Evolutionary conservation across 2,888 invertebrate species (phyloP).

Genomic region (Phaedon cochleariae): DNA sequence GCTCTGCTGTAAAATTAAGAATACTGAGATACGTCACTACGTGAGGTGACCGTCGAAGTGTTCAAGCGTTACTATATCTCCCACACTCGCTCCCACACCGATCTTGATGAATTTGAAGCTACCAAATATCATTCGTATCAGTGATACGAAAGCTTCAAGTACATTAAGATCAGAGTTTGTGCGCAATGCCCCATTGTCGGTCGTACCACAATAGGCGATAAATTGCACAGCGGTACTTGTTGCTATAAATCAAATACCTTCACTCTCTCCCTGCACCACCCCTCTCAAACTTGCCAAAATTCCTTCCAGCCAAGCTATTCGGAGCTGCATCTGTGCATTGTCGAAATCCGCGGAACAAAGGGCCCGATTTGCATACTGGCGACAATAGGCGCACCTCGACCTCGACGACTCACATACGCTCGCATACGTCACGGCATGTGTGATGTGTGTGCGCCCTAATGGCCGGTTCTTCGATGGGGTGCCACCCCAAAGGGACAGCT

Average conservation of each 20-base stretch:
- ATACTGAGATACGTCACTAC: too few relatives aligned
- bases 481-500: slow-evolving; percentile 55
- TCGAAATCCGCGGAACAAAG: neutral
- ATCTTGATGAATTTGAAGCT: too few relatives aligned
- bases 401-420: slow-evolving; percentile 55
- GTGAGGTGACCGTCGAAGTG: too few relatives aligned
- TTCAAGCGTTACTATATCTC: too few relatives aligned
- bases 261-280: neutral
- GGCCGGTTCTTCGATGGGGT: slow-evolving; percentile 51
- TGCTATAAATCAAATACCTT: slow-evolving; percentile 12
- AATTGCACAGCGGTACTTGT: neutral
- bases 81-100: too few relatives aligned
- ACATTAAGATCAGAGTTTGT: too few relatives aligned
- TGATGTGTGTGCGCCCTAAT: slow-evolving; percentile 39
- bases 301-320: too few relatives aligned
- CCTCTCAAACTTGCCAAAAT: neutral
- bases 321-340: neutral
- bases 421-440: slow-evolving; percentile 57
- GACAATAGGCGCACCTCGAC: slow-evolving; percentile 44
- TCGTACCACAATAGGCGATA: slow-evolving; percentile 11
- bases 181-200: too few relatives aligned
- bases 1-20: too few relatives aligned
- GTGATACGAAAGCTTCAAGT: too few relatives aligned
- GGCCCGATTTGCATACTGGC: neutral
- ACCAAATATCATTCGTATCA: too few relatives aligned